Evolutionary conservation across 2,888 invertebrate genomes (phyloP).

Genomic region (Ennomos erosarius): DNA sequence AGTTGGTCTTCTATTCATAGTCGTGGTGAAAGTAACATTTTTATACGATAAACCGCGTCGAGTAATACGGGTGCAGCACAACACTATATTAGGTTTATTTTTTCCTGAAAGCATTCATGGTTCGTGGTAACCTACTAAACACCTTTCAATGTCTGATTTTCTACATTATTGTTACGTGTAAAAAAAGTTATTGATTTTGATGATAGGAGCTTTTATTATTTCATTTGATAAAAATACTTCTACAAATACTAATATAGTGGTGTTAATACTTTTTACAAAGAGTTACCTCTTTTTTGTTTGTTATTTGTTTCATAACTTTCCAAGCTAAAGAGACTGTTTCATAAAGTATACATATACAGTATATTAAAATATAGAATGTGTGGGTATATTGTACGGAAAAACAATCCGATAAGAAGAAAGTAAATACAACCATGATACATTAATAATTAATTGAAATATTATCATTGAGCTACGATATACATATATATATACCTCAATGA

Average conservation of each 20-base stretch:
- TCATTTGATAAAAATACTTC: too few species aligned
- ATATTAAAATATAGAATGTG: too few species aligned
- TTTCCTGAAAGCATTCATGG: constrained; percentile 18
- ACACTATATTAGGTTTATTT: constrained; percentile 25
- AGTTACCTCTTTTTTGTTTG: too few species aligned
- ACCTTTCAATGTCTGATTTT: constrained; percentile 16
- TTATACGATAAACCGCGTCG: too few species aligned
- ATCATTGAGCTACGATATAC: too few species aligned
- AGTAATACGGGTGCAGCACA: background rate
- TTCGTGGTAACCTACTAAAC: constrained; percentile 18
- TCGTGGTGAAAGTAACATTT: background rate
- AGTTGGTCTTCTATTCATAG: constrained; percentile 7
- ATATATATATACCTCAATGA: too few species aligned
- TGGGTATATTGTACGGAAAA: constrained; percentile 2
- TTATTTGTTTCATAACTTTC: background rate
- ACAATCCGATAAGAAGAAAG: constrained; percentile 8
- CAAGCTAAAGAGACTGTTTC: constrained; percentile 12
- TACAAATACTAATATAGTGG: too few species aligned
- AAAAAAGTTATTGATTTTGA: background rate
- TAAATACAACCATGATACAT: constrained; percentile 8
- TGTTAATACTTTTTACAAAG: too few species aligned
- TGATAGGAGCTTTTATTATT: background rate
- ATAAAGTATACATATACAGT: too few species aligned
- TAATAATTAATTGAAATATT: background rate
- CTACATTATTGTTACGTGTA: background rate